A percentile compares a stretch with the other conserved stretches of the same genome.
Conservation (phyloP, 2,113 vertebrate genomes). For the Micronisus gabar region DNA sequence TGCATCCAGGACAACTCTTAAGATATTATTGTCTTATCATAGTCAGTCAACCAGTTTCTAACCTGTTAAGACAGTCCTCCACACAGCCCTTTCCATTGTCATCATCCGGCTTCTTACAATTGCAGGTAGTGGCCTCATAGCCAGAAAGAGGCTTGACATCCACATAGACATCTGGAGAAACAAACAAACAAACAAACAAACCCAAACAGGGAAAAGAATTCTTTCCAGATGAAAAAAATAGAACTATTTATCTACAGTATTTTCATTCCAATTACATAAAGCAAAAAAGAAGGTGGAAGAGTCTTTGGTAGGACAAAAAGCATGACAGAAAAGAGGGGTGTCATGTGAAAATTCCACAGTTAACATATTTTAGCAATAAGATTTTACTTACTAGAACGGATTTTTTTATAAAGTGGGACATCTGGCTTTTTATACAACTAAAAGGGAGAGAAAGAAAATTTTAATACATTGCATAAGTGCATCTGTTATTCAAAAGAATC, state of each 20-base stretch:
- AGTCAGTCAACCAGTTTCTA: neutral
- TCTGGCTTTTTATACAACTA: constrained; percentile 98
- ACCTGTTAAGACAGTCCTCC: constrained; percentile 98
- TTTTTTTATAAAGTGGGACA: constrained; percentile 98
- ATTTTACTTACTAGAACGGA: constrained; percentile 92
- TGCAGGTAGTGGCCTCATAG: constrained; percentile 95
- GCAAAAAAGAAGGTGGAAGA: neutral
- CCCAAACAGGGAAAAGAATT: neutral
- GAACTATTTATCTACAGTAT: neutral
- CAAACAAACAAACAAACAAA: neutral
- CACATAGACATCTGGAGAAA: constrained; percentile 78
- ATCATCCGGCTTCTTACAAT: constrained; percentile 84
- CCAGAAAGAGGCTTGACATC: constrained; percentile 97
- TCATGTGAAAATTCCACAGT: neutral
- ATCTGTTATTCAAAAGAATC: constrained; percentile 7
- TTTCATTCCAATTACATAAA: neutral
- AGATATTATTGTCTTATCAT: too few relatives aligned
- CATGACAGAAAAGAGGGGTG: neutral
- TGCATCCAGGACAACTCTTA: neutral
- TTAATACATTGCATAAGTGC: constrained; percentile 11
- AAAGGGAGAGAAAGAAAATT: constrained; percentile 50
- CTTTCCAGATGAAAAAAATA: neutral
- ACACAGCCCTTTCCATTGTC: constrained; percentile 81
- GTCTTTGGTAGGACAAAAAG: neutral
- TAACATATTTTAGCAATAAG: neutral